Base-by-base conservation (phyloP, 2,888 invertebrate species). In the Athrips mouffetella region DNA sequence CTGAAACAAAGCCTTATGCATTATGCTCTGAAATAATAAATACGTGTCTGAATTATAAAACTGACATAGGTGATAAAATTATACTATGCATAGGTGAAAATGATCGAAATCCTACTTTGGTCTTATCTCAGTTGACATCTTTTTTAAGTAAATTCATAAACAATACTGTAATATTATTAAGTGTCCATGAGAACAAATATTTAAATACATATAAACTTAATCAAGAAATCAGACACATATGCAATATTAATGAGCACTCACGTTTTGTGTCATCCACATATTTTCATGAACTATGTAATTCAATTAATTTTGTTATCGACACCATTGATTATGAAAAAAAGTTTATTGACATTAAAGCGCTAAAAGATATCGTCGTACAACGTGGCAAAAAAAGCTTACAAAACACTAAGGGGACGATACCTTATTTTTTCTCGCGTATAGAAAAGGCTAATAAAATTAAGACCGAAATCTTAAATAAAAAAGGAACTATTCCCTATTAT, bases 241-340 rank as follows among this genome's bases (percentile, higher is more conserved):
- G 27, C n/a, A 27, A 27, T 27, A 2, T 7, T 2, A 27, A 27
- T 27, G n/a, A 27, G n/a, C 7, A 27, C n/a, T n/a, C 7, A 10
- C 27, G n/a, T 8, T 27, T 27, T 27, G 7, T 27, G 27, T 8
- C 7, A 27, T 27, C 10, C 8, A 27, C 7, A 27, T 27, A 8
- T 2, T 4, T 2, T 8, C 3, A n/a, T 27, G 27, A 44, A 3
- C 15, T 48, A 16, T 29, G 48, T 48, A 37, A 48, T 10, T 29
- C 13, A 6, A 44, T 48, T 25, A 44, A 30, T 21, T 11, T 37
- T 21, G 10, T 16, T n/a, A 37, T 44, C 27, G 37, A 48, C 44
- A 37, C 20, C 39, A 44, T 37, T 33, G 44, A 48, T 13, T 48
- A 44, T 30, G 21, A 44, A 7, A 20, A 44, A n/a, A 29, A 35